Percentiles rank a stretch among this genome's conserved stretches.
phyloP scores from a whole-genome alignment of 2,113 vertebrate genomes.

The Turnix velox region DNA sequence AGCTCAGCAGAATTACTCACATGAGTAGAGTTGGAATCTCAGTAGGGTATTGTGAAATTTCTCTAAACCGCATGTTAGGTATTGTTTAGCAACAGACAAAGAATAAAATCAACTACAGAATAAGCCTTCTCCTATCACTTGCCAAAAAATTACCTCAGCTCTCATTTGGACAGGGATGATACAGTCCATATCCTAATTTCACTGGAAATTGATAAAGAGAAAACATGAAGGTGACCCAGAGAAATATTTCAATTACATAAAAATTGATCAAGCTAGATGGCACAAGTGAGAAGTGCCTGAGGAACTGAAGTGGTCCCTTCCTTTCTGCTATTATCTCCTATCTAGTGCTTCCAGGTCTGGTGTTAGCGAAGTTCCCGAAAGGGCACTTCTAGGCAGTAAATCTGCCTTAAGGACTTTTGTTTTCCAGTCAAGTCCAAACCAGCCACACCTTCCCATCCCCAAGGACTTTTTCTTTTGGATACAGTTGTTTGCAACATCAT shows the following conservation, averaged over 20 bases:
- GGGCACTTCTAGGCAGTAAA: background rate
- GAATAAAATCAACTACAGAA: background rate
- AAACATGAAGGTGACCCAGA: background rate
- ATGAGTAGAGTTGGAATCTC: background rate
- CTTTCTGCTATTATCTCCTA: background rate
- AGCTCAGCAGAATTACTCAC: background rate
- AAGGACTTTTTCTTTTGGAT: background rate
- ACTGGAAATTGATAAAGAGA: background rate
- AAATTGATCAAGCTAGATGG: background rate
- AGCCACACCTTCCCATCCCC: background rate
- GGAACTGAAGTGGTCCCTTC: background rate
- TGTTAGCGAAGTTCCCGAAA: background rate
- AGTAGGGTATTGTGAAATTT: background rate
- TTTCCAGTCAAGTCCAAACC: background rate
- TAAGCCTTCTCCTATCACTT: background rate
- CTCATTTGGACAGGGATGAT: background rate
- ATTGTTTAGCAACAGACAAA: background rate
- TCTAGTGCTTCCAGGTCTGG: too few relatives aligned
- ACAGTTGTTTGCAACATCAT: conserved; percentile 10
- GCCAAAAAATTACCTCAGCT: background rate
- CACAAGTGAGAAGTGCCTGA: background rate
- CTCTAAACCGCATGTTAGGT: background rate
- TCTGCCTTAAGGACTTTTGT: background rate
- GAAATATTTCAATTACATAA: background rate
- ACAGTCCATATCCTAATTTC: background rate